A percentile compares a stretch with the other conserved stretches of the same genome.
Evolutionary conservation across 1,140 invertebrate genomes (phyloP).

Genomic region (Hypsibius dujardini): DNA sequence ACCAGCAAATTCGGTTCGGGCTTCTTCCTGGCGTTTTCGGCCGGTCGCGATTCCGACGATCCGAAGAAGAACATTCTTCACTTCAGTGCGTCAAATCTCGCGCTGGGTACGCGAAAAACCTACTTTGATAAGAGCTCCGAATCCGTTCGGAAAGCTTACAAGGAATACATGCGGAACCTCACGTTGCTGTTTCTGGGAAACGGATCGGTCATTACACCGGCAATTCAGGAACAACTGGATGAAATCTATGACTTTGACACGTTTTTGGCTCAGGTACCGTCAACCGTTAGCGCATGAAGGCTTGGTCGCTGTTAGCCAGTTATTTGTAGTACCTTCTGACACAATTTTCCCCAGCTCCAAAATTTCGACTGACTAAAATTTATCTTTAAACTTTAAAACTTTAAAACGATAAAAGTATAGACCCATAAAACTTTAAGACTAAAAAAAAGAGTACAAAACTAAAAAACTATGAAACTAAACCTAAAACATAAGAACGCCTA

Average conservation of each 20-base stretch:
- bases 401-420: too few relatives aligned
- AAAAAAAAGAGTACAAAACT: too few relatives aligned
- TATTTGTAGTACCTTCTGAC: too few relatives aligned
- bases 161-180: conserved; percentile 10
- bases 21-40: neutral
- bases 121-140: neutral
- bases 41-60: neutral
- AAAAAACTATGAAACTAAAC: too few relatives aligned
- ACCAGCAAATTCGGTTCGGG: neutral
- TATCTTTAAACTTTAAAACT: too few relatives aligned
- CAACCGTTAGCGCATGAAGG: too few relatives aligned
- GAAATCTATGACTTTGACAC: neutral
- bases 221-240: neutral
- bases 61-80: neutral
- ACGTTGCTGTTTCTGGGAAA: neutral
- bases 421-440: too few relatives aligned
- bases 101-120: neutral
- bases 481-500: too few relatives aligned
- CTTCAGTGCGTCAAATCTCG: neutral
- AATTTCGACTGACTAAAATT: too few relatives aligned
- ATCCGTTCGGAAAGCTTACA: conserved; percentile 1
- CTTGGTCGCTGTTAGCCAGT: too few relatives aligned
- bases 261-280: neutral
- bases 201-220: neutral
- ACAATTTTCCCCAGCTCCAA: too few relatives aligned